These are phyloP conservation scores for Drosophila micromelanica DNA, from an alignment of 1,140 invertebrate genomes.

Conservation along the genomic window DNA sequence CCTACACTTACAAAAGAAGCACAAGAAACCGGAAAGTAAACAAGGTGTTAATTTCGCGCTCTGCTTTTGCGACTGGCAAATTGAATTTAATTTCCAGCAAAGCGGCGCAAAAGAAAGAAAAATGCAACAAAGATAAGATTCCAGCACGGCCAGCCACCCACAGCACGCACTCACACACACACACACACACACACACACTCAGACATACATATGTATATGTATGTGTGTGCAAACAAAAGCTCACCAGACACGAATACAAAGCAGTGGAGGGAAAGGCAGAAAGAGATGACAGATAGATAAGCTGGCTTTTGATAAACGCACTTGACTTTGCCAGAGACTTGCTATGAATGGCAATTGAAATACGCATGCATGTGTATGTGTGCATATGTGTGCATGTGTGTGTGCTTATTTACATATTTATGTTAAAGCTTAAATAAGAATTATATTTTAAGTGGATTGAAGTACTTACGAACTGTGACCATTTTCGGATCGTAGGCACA, in stretches of 20 bases:
- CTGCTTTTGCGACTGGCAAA: slow-evolving; percentile 33
- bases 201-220: slow-evolving; percentile 14
- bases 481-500: slow-evolving; percentile 90
- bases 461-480: slow-evolving; percentile 93
- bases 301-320: slow-evolving; percentile 60
- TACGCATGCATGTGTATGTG: slow-evolving; percentile 18
- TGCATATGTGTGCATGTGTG: not conserved
- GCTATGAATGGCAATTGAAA: slow-evolving; percentile 50
- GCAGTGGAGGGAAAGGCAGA: slow-evolving; percentile 4
- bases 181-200: slow-evolving; percentile 2
- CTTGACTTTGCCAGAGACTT: slow-evolving; percentile 59
- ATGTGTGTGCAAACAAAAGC: slow-evolving; percentile 33
- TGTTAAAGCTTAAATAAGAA: slow-evolving; percentile 1
- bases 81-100: slow-evolving; percentile 43
- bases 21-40: slow-evolving; percentile 49
- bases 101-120: slow-evolving; percentile 7
- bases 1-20: slow-evolving; percentile 19
- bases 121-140: slow-evolving; percentile 40
- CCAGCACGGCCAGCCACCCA: slow-evolving; percentile 34
- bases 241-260: slow-evolving; percentile 53
- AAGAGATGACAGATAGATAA: slow-evolving; percentile 62
- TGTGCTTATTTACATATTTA: not conserved
- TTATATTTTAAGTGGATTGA: not conserved
- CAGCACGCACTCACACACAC: slow-evolving; percentile 4
- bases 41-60: slow-evolving; percentile 76